Base-by-base conservation (phyloP, 2,888 invertebrate species). In the Danaus chrysippus region DNA sequence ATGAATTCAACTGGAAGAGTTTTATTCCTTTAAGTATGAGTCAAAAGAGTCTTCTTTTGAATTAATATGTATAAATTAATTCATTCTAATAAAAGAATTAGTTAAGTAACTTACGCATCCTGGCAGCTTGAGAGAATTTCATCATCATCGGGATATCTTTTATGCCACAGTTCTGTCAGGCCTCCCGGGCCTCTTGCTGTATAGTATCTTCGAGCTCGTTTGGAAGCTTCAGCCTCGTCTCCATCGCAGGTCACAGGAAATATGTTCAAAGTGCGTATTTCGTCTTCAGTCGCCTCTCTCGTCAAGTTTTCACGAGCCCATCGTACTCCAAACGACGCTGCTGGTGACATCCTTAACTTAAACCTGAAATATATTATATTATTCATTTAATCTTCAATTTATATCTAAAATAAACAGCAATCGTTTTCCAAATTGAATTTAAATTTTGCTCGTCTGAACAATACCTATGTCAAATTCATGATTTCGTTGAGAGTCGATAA, bases 271-370 rank as follows among this genome's bases (percentile, higher is more conserved):
- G 82, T 72, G 1, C 71, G 70, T 42, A 87, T 72, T 69, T 91
- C 90, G 1, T 87, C 84, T 0, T 78, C 63, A 8, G 85, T 74
- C 0, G 82, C 73, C 6, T 75, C 75, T 17, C 86, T 78, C 60
- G 80, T 78, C 65, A 91, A 84, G 81, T 90, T 88, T 75, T 87
- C 88, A 66, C 77, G 78, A 74, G 89, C 90, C 90, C 90, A 91
- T 89, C 90, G 90, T 79, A 86, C 80, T 44, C 83, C 79, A 69
- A 91, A 91, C 89, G 90, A 89, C 81, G 90, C 90, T 91, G 90
- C 90, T 75, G 80, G 81, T 67, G 85, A 81, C 90, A 91, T 91
- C 82, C 83, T 87, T 65, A 53, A 64, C 63, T 84, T 85, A 77
- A 8, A 10, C 6, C 15, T 17, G 9, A 17, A 49, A 8, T 13